Percentiles rank a stretch among this genome's conserved stretches.
phyloP scores from a whole-genome alignment of 2,797 vertebrate species.

The Squalus acanthias region DNA sequence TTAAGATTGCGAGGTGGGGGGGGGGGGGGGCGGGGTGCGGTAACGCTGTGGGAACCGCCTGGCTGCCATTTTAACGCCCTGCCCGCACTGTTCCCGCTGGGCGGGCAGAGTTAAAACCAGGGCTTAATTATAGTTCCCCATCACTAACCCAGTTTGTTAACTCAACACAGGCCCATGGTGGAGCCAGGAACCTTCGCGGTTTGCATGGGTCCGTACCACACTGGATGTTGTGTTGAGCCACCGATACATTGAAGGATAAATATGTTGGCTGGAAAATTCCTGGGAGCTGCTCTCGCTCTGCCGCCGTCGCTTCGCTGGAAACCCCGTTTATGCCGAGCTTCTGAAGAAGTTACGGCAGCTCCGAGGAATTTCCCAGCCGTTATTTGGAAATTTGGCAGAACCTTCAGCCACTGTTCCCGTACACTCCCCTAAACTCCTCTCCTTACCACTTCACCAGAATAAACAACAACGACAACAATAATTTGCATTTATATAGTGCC shows the following conservation, averaged over 20 bases:
- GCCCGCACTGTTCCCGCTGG: background rate
- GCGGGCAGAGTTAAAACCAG: background rate
- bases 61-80: background rate
- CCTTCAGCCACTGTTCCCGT: background rate
- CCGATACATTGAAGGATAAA: background rate
- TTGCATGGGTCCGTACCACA: background rate
- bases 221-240: background rate
- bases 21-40: background rate
- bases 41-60: background rate
- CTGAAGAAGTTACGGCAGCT: background rate
- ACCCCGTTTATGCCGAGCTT: no score
- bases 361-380: background rate
- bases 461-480: background rate
- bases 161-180: background rate
- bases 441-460: background rate
- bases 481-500: background rate
- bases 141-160: background rate
- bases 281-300: background rate
- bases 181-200: background rate
- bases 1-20: background rate
- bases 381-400: background rate
- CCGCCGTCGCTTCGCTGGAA: background rate
- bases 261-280: background rate
- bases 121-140: background rate
- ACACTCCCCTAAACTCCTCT: no score